phyloP scores from a whole-genome alignment of 1,140 invertebrate species.

The Drosophila navojoa region DNA sequence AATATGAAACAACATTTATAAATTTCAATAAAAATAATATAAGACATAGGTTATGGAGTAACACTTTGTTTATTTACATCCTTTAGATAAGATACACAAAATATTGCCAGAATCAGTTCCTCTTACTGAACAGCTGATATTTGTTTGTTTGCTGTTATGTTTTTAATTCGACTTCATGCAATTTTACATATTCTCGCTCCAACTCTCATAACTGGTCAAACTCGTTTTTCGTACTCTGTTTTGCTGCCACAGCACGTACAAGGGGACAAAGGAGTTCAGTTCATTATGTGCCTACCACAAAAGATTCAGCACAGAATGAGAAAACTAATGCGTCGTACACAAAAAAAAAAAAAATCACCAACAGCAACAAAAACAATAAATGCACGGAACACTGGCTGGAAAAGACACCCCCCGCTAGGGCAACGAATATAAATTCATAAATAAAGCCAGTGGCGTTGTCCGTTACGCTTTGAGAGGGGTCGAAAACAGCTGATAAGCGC shows the following conservation, averaged over 20 bases:
- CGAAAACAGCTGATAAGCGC: slow-evolving; percentile 35
- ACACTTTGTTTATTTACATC: neutral
- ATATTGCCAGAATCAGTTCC: neutral
- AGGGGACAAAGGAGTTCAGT: slow-evolving; percentile 33
- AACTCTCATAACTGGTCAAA: slow-evolving; percentile 46
- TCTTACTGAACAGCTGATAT: slow-evolving; percentile 27
- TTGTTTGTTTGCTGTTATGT: neutral
- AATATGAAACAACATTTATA: neutral
- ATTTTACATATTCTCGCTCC: neutral
- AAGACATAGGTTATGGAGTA: neutral
- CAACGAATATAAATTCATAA: slow-evolving; percentile 24
- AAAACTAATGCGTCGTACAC: slow-evolving; percentile 20
- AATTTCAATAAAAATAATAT: neutral
- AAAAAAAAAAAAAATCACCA: neutral
- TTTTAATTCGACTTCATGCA: neutral
- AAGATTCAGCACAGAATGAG: slow-evolving; percentile 7
- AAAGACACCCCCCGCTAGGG: slow-evolving; percentile 42
- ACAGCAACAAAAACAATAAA: slow-evolving; percentile 12
- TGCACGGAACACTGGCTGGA: slow-evolving; percentile 24
- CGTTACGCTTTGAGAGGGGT: slow-evolving; percentile 3
- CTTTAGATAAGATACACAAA: too few relatives aligned
- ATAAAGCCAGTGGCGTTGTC: slow-evolving; percentile 35
- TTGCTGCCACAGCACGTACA: slow-evolving; percentile 17
- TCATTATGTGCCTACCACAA: slow-evolving; percentile 17
- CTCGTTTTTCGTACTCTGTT: slow-evolving; percentile 52